Conservation (phyloP, 2,888 invertebrate genomes). For the Serripes groenlandicus region DNA sequence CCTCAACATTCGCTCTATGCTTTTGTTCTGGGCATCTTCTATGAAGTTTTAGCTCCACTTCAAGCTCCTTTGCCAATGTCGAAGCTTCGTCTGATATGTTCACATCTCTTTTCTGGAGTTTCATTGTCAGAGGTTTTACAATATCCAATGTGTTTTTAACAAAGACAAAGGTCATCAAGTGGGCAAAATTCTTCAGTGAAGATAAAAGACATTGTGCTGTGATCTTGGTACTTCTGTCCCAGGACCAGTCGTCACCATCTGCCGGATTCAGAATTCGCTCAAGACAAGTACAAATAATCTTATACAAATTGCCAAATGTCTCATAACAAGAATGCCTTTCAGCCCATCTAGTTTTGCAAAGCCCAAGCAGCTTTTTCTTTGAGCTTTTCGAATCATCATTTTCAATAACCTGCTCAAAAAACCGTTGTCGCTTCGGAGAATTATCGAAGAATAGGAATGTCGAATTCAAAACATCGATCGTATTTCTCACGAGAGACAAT, state of each 20-base stretch:
- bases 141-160: not conserved
- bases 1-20: too few relatives aligned
- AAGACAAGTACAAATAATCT: not conserved
- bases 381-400: not conserved
- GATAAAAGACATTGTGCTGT: slow-evolving; percentile 6
- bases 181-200: not conserved
- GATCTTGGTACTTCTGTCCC: not conserved
- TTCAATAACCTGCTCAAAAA: not conserved
- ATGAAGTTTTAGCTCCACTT: too few relatives aligned
- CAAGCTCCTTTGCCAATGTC: too few relatives aligned
- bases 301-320: slow-evolving; percentile 1
- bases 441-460: slow-evolving; percentile 17
- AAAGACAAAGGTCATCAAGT: slow-evolving; percentile 1
- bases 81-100: too few relatives aligned
- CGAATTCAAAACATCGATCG: slow-evolving; percentile 31
- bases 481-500: slow-evolving; percentile 25
- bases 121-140: not conserved
- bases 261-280: not conserved
- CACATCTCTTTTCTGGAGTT: slow-evolving; percentile 12
- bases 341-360: slow-evolving; percentile 6
- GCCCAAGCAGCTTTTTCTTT: not conserved
- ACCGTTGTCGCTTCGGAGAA: slow-evolving; percentile 29
- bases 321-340: slow-evolving; percentile 2
- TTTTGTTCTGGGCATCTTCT: too few relatives aligned
- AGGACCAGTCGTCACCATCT: not conserved